Conservation (phyloP, 2,113 vertebrate genomes). For the Irena cyanogastra region DNA sequence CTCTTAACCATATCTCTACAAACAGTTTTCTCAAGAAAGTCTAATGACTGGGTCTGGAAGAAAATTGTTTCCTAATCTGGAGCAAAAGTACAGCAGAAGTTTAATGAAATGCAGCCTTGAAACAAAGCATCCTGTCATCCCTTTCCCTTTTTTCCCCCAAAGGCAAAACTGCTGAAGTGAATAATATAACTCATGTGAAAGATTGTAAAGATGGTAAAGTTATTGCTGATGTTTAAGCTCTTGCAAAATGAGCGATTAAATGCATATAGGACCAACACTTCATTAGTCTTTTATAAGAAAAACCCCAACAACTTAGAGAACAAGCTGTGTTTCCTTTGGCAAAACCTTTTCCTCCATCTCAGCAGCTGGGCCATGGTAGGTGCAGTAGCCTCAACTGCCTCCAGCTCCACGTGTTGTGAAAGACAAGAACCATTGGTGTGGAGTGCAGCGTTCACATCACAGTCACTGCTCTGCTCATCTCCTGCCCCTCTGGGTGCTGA, state of each 20-base stretch:
- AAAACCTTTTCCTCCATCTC: not conserved
- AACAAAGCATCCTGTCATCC: not conserved
- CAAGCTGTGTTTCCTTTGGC: not conserved
- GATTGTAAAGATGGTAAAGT: not conserved
- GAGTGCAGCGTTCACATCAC: not conserved
- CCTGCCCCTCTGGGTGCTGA: not conserved
- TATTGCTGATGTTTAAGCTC: not conserved
- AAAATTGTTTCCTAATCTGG: not conserved
- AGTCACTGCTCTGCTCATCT: not conserved
- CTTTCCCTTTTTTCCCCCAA: not conserved
- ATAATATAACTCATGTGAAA: not conserved
- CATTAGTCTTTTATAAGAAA: not conserved
- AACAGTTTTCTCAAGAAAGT: not conserved
- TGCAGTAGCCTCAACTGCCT: not conserved
- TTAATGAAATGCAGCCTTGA: not conserved
- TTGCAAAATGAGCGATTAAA: not conserved
- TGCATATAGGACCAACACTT: not conserved
- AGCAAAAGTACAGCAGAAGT: not conserved
- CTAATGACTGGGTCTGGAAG: not conserved
- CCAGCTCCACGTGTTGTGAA: not conserved
- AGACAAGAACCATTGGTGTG: accelerated
- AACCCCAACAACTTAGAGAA: not conserved
- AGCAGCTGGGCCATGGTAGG: not conserved
- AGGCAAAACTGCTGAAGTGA: not conserved
- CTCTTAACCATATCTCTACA: not conserved